Base-by-base conservation (phyloP, 2,888 invertebrate genomes). In the Phorcus lineatus region DNA sequence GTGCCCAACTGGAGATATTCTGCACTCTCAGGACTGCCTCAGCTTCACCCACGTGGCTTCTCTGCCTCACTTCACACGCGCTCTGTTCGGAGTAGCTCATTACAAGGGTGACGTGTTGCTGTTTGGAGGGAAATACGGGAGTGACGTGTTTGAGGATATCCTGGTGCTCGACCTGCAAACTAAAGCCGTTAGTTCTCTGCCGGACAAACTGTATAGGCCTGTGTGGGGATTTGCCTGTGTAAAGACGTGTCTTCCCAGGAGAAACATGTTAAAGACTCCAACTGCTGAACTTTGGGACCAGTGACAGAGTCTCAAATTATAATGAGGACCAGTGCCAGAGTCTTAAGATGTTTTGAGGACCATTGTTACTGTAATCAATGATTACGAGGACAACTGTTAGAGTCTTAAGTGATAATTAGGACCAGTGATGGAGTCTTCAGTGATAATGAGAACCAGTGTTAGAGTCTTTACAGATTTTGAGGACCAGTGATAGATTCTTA, bases 11-110 rank as follows among this genome's bases (percentile, higher is more conserved):
- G 83, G 83, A 19, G 70, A 79, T 47, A 70, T 83, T n/a, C 54
- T 83, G 16, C 79, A 77, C 31, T 77, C 83, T 11, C 19, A 36
- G 9, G 83, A 83, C 74, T 83, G 79, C 55, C 70, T 53, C 74
- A 62, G 53, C 16, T 83, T 81, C 75, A 53, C 74, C 13, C 77
- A 74, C 24, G 57, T 31, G 7, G 70, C 77, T 17, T 57, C 78
- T 55, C 55, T 83, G n/a, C 83, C 83, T 2, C 77, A 80, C 70
- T 83, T 83, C 79, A 79, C 62, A 22, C 77, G 83, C 9, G 81
- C 83, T 28, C 22, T 83, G 74, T 83, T 81, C 53, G 81, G 83
- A 16, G 74, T 55, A 24, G 67, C 78, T 7, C 28, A 52, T 13
- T 74, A 81, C 67, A 28, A 70, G 28, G 74, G 47, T 2, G 54